phyloP scores from a whole-genome alignment of 2,797 vertebrate genomes.

The Pseudotriccus pelzelni region DNA sequence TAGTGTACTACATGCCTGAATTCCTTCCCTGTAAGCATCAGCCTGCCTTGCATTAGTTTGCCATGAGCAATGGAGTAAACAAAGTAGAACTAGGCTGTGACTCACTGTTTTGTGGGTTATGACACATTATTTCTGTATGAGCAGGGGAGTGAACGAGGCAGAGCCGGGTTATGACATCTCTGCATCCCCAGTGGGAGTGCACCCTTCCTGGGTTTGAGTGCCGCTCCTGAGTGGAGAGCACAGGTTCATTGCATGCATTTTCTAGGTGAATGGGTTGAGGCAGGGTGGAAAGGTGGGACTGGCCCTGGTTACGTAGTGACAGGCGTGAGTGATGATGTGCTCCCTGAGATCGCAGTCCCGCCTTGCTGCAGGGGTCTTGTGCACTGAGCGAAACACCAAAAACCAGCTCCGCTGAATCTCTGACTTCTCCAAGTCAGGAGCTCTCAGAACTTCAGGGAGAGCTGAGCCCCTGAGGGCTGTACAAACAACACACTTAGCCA shows the following conservation, averaged over 20 bases:
- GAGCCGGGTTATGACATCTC: neutral
- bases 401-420: neutral
- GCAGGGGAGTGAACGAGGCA: neutral
- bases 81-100: constrained; percentile 26
- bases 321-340: accelerated
- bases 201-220: neutral
- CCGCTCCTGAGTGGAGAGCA: neutral
- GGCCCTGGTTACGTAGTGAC: accelerated
- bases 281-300: neutral
- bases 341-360: accelerated
- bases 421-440: neutral
- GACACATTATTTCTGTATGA: constrained; percentile 1
- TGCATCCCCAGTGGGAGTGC: accelerated
- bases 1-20: neutral
- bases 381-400: neutral
- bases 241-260: neutral
- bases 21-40: neutral
- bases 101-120: constrained; percentile 1
- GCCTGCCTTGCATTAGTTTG: neutral
- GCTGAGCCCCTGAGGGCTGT: neutral
- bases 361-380: accelerated
- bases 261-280: neutral
- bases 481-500: neutral
- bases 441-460: accelerated
- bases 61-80: neutral